Conservation (phyloP, 2,797 vertebrate genomes). For the Bufotes viridis region DNA sequence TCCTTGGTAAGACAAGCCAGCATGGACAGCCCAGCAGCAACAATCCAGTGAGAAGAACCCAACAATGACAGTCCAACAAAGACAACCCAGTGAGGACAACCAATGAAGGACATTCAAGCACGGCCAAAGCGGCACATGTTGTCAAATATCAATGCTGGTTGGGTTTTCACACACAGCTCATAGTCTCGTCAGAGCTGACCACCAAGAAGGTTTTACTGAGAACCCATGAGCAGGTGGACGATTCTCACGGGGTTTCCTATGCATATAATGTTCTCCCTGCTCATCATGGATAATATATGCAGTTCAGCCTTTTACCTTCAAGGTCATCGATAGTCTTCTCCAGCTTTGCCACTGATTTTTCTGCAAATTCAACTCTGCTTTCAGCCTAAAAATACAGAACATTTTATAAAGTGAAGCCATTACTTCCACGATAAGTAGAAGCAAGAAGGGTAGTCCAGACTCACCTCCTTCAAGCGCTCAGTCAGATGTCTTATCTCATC, state of each 20-base stretch:
- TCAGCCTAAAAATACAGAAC: constrained; percentile 81
- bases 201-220: not conserved
- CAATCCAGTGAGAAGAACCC: too few species aligned
- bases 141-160: too few species aligned
- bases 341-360: constrained; percentile 95
- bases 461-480: constrained; percentile 52
- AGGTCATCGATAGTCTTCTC: constrained; percentile 98
- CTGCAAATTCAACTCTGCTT: constrained; percentile 95
- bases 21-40: too few species aligned
- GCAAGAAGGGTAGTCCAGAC: not conserved
- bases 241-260: not conserved
- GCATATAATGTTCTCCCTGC: not conserved
- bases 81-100: too few species aligned
- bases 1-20: too few species aligned
- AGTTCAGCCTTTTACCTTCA: constrained; percentile 83
- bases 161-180: too few species aligned
- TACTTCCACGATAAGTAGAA: too few species aligned
- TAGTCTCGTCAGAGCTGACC: too few species aligned
- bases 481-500: constrained; percentile 94
- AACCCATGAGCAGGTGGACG: not conserved
- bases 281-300: too few species aligned
- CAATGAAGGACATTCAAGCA: too few species aligned
- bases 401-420: not conserved
- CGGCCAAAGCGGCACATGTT: too few species aligned
- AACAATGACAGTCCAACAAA: too few species aligned